Evolutionary conservation across 1,140 invertebrate species (phyloP), one percentile per base, ranked within the genome.

Genomic region (Drosophila pallidifrons): DNA sequence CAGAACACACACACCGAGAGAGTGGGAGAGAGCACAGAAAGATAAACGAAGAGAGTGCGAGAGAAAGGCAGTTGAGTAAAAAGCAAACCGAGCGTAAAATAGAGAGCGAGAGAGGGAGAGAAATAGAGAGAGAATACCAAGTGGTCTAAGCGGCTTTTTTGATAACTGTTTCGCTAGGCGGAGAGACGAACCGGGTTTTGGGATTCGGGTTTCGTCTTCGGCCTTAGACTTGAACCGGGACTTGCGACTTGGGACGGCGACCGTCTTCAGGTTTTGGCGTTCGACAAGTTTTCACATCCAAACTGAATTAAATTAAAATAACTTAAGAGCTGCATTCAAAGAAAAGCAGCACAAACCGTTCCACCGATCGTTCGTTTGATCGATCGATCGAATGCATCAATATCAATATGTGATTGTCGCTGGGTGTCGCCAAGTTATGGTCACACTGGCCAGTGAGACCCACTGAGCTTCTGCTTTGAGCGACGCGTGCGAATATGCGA

Each of bases 201-300:
- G 30, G 35, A 54, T 54, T 43, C 63, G 61, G 47, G 61, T 66
- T 55, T 20, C 7, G 5, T 25, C 20, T 54, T 57, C 47, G 30
- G 32, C 16, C 54, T 52, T 43, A 8, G 6, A 47, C 46, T 38
- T 38, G 35, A 38, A 38, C 35, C 35, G 35, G 35, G 35, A 38
- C 35, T 38, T 38, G 35, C 30, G 30, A 32, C 30, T 32, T 46
- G 15, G 13, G 15, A 46, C 45, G 15, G 45, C 2, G 32, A 46
- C 11, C 51, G 28, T 25, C 32, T 58, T 66, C 45, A 35, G 45
- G 13, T 43, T 58, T 82, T 77, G 82, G 77, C 82, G 71, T 80
- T 88, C 79, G 75, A 89, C 85, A 52, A 88, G 80, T 88, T 87
- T 87, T 88, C 80, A 88, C 85, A 38, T 41, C 83, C 85, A 88